These are phyloP conservation scores for Nesogale talazaci DNA, from an alignment of 2,113 vertebrate species.

Conservation along the genomic window DNA sequence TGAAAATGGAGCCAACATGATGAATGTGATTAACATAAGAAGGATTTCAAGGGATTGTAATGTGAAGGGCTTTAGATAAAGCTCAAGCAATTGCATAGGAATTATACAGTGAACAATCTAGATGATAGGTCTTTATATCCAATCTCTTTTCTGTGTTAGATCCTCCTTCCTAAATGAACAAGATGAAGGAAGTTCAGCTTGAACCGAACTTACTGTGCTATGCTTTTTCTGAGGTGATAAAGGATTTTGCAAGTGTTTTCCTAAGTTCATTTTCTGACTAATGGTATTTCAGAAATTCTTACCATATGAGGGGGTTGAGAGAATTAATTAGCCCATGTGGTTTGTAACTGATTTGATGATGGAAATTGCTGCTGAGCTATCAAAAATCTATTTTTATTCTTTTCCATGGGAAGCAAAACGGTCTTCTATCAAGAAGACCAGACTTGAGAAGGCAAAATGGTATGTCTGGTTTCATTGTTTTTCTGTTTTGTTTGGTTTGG, in stretches of 20 bases:
- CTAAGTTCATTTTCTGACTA: conserved; percentile 55
- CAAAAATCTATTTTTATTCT: conserved; percentile 50
- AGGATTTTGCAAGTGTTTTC: conserved; percentile 59
- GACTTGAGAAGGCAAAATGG: not conserved
- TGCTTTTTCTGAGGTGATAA: conserved; percentile 11
- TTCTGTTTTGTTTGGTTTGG: not conserved
- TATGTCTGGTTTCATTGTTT: not conserved
- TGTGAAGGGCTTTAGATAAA: conserved; percentile 38
- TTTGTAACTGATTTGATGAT: conserved; percentile 48
- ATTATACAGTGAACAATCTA: conserved; percentile 3
- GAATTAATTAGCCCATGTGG: conserved; percentile 62
- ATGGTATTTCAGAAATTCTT: conserved; percentile 52
- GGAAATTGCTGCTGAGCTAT: conserved; percentile 45
- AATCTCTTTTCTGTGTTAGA: conserved; percentile 19
- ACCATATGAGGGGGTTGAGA: conserved; percentile 27
- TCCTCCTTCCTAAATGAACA: conserved; percentile 17
- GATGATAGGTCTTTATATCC: conserved; percentile 44
- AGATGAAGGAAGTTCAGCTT: not conserved
- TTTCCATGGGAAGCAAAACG: conserved; percentile 23
- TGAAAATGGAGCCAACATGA: conserved; percentile 43
- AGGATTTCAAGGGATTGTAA: conserved; percentile 37
- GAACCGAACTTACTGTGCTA: conserved; percentile 30
- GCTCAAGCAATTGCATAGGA: not conserved
- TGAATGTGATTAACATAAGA: conserved; percentile 42
- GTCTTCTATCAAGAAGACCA: conserved; percentile 5